Base-by-base conservation (phyloP, 2,888 invertebrate genomes). In the Drosophila tripunctata region DNA sequence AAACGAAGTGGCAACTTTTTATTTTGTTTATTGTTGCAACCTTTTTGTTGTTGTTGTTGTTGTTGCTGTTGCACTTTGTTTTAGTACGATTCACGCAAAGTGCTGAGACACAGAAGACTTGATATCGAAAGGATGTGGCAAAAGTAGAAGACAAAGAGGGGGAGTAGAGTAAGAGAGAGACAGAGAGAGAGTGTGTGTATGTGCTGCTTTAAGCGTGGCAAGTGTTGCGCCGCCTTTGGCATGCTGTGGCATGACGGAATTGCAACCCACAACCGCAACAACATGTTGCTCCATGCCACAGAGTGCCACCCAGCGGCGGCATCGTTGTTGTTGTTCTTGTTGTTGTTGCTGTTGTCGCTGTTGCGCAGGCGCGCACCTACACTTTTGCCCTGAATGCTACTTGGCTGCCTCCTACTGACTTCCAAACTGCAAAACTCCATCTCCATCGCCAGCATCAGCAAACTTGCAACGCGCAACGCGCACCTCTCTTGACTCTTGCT, bases 371-470 rank as follows among this genome's bases (percentile, higher is more conserved):
- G 61, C 66, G 70, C 73, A 75, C 79, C 83, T 78, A 85, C 81
- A 83, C 74, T 71, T 81, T 75, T 69, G 82, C 62, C 71, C 71
- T 60, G 61, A 71, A 75, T 75, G 83, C 83, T 70, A 83, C 81
- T 66, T 78, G 73, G 65, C 69, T 65, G 65, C 81, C 78, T 81
- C 80, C 81, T 65, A 81, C 83, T 75, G 68, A 33, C 63, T 55
- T 67, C 44, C n/a, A n/a, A n/a, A n/a, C n/a, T n/a, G n/a, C n/a
- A n/a, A n/a, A 22, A 14, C 61, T 48, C 8, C 35, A 33, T n/a
- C 19, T 17, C 30, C 15, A 30, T n/a, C n/a, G n/a, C n/a, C n/a
- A n/a, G n/a, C n/a, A n/a, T n/a, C n/a, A n/a, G n/a, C n/a, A n/a
- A n/a, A 14, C 45, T 33, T 14, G 47, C 33, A 33, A 27, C 43